Base-by-base conservation (phyloP, 2,113 vertebrate genomes). In the Entomyzon cyanotis region DNA sequence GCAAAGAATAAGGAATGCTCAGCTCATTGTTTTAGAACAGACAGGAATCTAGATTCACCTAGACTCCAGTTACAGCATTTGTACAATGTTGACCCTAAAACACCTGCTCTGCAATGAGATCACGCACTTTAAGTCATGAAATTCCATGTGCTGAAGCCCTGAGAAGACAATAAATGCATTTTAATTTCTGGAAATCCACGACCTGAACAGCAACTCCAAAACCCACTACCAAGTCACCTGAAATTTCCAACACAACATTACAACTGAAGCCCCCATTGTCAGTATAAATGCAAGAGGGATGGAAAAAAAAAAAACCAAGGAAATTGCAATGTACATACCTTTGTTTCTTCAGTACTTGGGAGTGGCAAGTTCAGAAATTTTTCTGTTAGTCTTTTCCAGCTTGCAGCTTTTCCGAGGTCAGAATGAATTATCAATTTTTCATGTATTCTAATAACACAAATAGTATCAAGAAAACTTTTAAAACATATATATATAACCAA, bases 371-470 rank as follows among this genome's bases (percentile, higher is more conserved):
- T 98, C 76, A 99, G 98, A 97, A 99, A 99, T 85, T 99, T 98
- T 33, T 99, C 97, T 39, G 99, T 99, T 93, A 99, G 96, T 70
- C 98, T 98, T 92, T 96, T 98, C 99, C 99, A 99, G 90, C 98
- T 99, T 93, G 98, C 98, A 69, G 99, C 99, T 98, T 99, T 99
- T 94, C 97, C 97, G 82, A 99, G 95, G 92, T 99, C 99, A 37
- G 99, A 99, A 97, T 99, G 99, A 86, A 99, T 97, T 97, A 99
- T 95, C 64, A 99, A 98, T 95, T 99, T 99, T 89, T 99, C 99
- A 91, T 99, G 97, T 97, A 99, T 99, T 92, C 99, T 99, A 94
- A 87, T 84, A 94, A 84, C 58, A 93, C 83, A 90, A 67, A 65
- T 6, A 58, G 62, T 55, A 91, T 73, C 56, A 94, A 79, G 41